Percentiles rank a stretch among this genome's conserved stretches.
phyloP scores from a whole-genome alignment of 2,888 invertebrate species.

The Drosophila heteroneura region DNA sequence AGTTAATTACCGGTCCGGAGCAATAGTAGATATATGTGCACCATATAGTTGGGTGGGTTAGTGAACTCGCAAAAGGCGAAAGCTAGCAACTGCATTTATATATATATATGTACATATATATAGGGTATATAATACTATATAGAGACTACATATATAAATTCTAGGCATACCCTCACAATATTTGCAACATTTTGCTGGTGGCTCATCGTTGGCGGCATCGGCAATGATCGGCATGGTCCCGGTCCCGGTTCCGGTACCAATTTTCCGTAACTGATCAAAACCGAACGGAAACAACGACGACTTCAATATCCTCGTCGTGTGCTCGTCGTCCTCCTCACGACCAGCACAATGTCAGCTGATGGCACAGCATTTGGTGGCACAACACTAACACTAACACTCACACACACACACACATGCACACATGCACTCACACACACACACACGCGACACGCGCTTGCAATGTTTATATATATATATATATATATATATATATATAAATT shows the following conservation, averaged over 20 bases:
- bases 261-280: slow-evolving; percentile 18
- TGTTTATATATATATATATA: slow-evolving; percentile 2
- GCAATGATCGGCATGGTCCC: slow-evolving; percentile 88
- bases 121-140: slow-evolving; percentile 8
- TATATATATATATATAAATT: not conserved
- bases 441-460: slow-evolving; percentile 47
- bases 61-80: slow-evolving; percentile 58
- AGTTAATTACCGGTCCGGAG: slow-evolving; percentile 61
- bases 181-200: slow-evolving; percentile 96
- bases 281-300: slow-evolving; percentile 9
- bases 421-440: slow-evolving; percentile 15
- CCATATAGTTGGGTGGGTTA: slow-evolving; percentile 65
- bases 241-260: slow-evolving; percentile 37
- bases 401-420: slow-evolving; percentile 12
- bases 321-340: slow-evolving; percentile 25
- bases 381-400: slow-evolving; percentile 26
- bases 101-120: slow-evolving; percentile 1
- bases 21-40: slow-evolving; percentile 6
- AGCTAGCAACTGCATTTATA: slow-evolving; percentile 21
- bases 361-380: slow-evolving; percentile 47
- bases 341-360: slow-evolving; percentile 49
- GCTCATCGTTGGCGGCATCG: slow-evolving; percentile 88
- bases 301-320: slow-evolving; percentile 18
- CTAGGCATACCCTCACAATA: slow-evolving; percentile 93
- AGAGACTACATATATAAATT: slow-evolving; percentile 54